Evolutionary conservation across 2,888 invertebrate species (phyloP), one percentile per base, ranked within the genome.

Genomic region (Meganola albula): DNA sequence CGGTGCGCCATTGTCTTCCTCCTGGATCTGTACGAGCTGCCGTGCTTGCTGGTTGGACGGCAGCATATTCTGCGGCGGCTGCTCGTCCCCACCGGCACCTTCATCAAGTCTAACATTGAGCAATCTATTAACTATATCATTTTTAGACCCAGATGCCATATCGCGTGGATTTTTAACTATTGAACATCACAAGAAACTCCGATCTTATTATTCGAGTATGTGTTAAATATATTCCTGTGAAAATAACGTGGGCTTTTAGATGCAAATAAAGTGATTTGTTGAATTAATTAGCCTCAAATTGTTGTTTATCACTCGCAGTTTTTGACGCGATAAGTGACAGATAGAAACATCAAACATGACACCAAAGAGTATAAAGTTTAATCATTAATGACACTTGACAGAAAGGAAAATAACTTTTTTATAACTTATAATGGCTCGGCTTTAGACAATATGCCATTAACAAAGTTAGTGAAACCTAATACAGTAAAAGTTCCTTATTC

Each of bases 41-140:
- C 85, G 53, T 10, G 72, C 67, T 16, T 74, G 73, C 44, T 85
- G 83, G 57, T 87, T 86, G 7, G 83, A 78, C 0, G 87, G 87
- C 37, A 86, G 62, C 87, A 87, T 87, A 43, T 87, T 87, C 56
- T 87, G 87, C 11, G 87, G 87, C 24, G 77, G 80, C 34, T 64
- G 61, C 33, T 84, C 77, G 18, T 79, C 77, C 4, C 72, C 79
- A 1, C 60, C 71, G 2, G 60, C 66, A 1, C 63, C 72, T 7
- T 77, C 75, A 2, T 80, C 83, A 31, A 83, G 53, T 44, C 78
- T 64, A 39, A 78, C 62, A 45, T 73, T 79, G 40, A 76, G 40
- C 36, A 82, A 47, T 53, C 84, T 74, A 53, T 74, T 73, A 23
- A 77, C 72, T 51, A 80, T 67, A 58, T 83, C 76, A 63, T 83